phyloP scores from a whole-genome alignment of 2,797 vertebrate genomes.

The Carduelis carduelis region DNA sequence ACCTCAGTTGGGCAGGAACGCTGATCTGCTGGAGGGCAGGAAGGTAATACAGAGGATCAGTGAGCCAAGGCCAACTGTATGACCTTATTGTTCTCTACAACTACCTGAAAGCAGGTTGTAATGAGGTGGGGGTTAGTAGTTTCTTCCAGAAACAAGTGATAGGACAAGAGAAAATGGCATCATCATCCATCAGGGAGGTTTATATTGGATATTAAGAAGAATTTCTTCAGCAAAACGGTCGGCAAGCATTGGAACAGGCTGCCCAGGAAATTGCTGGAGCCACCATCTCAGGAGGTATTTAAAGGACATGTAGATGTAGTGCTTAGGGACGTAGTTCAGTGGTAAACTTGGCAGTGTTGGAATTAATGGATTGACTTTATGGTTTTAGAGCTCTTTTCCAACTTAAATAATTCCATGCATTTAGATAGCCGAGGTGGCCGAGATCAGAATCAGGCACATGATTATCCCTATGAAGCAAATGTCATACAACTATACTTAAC shows the following conservation, averaged over 20 bases:
- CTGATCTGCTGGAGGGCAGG: neutral
- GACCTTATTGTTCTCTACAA: neutral
- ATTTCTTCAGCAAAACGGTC: neutral
- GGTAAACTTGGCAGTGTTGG: neutral
- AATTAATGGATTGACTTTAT: neutral
- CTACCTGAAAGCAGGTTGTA: neutral
- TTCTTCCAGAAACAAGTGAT: neutral
- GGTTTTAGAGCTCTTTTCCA: neutral
- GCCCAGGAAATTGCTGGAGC: neutral
- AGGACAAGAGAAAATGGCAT: neutral
- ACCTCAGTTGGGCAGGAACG: neutral
- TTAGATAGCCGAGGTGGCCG: neutral
- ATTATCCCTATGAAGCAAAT: neutral
- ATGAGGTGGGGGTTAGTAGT: rapidly evolving
- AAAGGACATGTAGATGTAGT: neutral
- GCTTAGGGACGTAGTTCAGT: neutral
- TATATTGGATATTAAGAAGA: neutral
- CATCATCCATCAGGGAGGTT: rapidly evolving
- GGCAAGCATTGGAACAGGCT: neutral
- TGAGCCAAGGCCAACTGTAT: neutral
- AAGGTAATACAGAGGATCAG: neutral
- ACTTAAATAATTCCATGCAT: neutral
- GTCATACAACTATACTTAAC: constrained; percentile 8
- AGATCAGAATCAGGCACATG: neutral
- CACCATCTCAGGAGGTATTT: neutral